Evolutionary conservation across 1,140 invertebrate species (phyloP).

Genomic region (Drosophila melanica): DNA sequence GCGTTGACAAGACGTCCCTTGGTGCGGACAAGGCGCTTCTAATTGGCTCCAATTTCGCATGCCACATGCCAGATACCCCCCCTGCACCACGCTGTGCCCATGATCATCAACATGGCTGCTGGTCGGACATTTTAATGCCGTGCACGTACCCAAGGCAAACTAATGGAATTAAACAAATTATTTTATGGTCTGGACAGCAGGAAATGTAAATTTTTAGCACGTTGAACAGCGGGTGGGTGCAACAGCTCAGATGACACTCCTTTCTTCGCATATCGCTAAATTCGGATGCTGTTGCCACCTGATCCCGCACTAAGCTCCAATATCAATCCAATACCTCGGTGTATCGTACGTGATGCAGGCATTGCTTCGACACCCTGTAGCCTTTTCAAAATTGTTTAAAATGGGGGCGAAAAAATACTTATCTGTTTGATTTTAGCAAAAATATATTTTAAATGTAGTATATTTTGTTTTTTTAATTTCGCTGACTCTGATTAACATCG

Average conservation of each 20-base stretch:
- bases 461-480: no score
- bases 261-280: slow-evolving; percentile 23
- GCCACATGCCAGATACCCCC: slow-evolving; percentile 5
- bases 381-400: no score
- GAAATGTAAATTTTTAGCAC: slow-evolving; percentile 71
- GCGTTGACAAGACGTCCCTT: slow-evolving; percentile 53
- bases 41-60: slow-evolving; percentile 71
- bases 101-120: slow-evolving; percentile 13
- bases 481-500: no score
- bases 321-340: slow-evolving; percentile 18
- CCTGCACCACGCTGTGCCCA: slow-evolving; percentile 2
- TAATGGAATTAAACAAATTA: slow-evolving; percentile 81
- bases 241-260: slow-evolving; percentile 23
- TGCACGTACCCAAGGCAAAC: slow-evolving; percentile 58
- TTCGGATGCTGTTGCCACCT: slow-evolving; percentile 35
- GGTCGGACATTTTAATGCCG: slow-evolving; percentile 55
- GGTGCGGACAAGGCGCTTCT: slow-evolving; percentile 66
- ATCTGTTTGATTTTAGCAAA: no score
- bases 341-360: slow-evolving; percentile 57
- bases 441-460: no score
- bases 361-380: slow-evolving; percentile 3
- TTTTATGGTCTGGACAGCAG: slow-evolving; percentile 68
- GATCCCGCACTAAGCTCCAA: not conserved
- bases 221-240: slow-evolving; percentile 15
- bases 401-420: not conserved